Base-by-base conservation (phyloP, 2,113 vertebrate species). In the Lathamus discolor region DNA sequence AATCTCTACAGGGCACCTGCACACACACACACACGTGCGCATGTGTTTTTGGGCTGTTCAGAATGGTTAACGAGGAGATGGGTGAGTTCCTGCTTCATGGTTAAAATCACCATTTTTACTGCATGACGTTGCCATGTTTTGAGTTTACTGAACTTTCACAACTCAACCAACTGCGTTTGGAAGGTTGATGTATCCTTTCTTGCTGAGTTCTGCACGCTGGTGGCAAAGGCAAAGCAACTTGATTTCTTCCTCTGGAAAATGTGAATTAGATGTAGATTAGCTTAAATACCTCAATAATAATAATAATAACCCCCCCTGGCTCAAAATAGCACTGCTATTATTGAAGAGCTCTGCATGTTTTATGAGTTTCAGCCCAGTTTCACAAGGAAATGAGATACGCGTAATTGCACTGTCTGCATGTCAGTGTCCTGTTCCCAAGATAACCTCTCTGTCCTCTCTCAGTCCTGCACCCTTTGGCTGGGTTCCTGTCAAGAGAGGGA, bases 21-120 rank as follows among this genome's bases (percentile, higher is more conserved):
- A 0, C 0, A 11, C 37, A 7, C 23, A 0, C 0, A 0, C 16
- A 0, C 0, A 27, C 22, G 2, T 8, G 39, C 7, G 12, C 4
- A 3, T 1, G 7, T 4, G 9, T 37, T 11, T 73, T 72, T 73
- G 43, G 12, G 79, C 57, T 80, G 33, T 46, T 82, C 22, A 11
- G 19, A 17, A 19, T 72, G 37, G 37, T 68, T 84, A 79, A 67
- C 16, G 37, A 74, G 59, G 39, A 90, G 23, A 37, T 33, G 17
- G 67, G 51, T 33, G 48, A 79, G 48, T 87, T 93, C 37, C 46
- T 81, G 51, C 51, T 89, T 96, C 81, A 84, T 39, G 55, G 20
- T 35, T 20, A 37, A 78, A 73, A 74, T 35, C 2, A 7, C 22
- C 5, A 9, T 8, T 12, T 55, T 51, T 72, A 14, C 12, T 75